phyloP scores from a whole-genome alignment of 2,797 vertebrate genomes.

The Peromyscus nudipes region DNA sequence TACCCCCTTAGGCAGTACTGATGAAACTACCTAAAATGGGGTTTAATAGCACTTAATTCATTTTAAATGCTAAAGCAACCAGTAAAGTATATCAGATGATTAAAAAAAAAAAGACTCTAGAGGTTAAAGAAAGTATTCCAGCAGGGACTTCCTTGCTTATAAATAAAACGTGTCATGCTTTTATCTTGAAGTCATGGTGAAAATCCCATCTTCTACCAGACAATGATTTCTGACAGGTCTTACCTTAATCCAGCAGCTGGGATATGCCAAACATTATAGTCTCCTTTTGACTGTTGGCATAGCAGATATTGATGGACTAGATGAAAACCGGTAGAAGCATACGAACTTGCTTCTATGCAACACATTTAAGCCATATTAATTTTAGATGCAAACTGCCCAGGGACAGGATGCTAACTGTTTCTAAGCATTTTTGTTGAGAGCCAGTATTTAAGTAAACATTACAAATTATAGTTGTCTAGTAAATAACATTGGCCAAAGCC shows the following conservation, averaged over 20 bases:
- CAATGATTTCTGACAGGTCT: neutral
- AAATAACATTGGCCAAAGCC: constrained; percentile 83
- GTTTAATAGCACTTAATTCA: constrained; percentile 84
- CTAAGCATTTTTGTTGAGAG: constrained; percentile 87
- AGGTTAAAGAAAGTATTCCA: constrained; percentile 74
- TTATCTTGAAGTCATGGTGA: neutral
- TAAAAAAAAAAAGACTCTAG: constrained; percentile 62
- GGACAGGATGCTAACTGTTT: constrained; percentile 87
- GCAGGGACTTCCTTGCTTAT: constrained; percentile 5
- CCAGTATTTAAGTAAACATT: constrained; percentile 89
- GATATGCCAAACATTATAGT: neutral
- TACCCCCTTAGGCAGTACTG: constrained; percentile 83
- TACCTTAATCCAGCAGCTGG: neutral
- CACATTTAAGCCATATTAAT: constrained; percentile 85
- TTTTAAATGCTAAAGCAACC: constrained; percentile 84
- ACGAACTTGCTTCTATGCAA: constrained; percentile 69
- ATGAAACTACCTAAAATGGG: constrained; percentile 84
- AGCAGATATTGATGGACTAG: neutral
- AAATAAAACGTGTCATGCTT: neutral
- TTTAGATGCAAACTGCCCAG: constrained; percentile 84
- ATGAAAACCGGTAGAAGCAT: neutral
- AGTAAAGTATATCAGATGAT: constrained; percentile 72
- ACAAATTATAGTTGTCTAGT: constrained; percentile 86
- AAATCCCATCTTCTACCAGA: neutral
- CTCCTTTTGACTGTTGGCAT: neutral